Conservation (phyloP, 2,113 vertebrate species). For the Gnathochromis pfefferi region DNA sequence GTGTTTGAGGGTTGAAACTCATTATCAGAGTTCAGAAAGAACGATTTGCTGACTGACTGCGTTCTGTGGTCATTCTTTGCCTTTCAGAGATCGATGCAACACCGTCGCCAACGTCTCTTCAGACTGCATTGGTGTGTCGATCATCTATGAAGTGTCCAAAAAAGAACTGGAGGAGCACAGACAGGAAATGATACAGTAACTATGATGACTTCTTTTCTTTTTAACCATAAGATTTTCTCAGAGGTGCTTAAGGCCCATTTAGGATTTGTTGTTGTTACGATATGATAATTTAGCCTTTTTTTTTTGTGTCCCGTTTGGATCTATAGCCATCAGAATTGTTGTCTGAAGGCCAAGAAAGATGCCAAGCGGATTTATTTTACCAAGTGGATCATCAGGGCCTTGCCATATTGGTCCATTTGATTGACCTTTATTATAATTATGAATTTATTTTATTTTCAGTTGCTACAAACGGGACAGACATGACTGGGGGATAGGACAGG, state of each 20-base stretch:
- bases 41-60: not conserved
- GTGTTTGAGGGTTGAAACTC: not conserved
- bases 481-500: too few relatives aligned
- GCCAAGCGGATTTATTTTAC: too few relatives aligned
- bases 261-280: not conserved
- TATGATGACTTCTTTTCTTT: not conserved
- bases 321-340: too few relatives aligned
- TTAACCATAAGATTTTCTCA: not conserved
- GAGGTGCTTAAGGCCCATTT: accelerated
- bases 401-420: too few relatives aligned
- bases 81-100: not conserved
- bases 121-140: not conserved
- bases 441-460: too few relatives aligned
- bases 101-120: not conserved
- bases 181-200: not conserved
- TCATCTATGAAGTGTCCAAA: not conserved
- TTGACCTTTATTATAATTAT: too few relatives aligned
- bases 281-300: not conserved
- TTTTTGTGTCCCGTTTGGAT: too few relatives aligned
- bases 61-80: not conserved
- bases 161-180: not conserved
- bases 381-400: too few relatives aligned
- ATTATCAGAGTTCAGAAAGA: not conserved
- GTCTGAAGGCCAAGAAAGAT: not conserved
- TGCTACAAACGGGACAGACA: too few relatives aligned